Evolutionary conservation across 1,140 invertebrate species (phyloP).

Genomic region (Brachionus asplanchnoidis): DNA sequence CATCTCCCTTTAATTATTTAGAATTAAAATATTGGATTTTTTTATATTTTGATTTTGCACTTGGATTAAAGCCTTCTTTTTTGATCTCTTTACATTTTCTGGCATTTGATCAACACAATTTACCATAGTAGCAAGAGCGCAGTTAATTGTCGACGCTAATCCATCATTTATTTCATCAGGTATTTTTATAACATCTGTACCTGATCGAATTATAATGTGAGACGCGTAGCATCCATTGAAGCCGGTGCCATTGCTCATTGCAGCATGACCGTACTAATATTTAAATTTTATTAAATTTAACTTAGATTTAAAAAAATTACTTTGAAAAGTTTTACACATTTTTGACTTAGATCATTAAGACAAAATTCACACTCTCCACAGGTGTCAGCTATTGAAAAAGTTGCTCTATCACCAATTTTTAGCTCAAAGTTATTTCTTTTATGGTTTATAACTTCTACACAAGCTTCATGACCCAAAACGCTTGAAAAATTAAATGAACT

Average conservation of each 20-base stretch:
- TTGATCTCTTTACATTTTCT: neutral
- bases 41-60: neutral
- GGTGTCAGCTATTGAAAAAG: constrained; percentile 29
- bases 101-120: constrained; percentile 21
- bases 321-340: constrained; percentile 34
- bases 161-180: constrained; percentile 31
- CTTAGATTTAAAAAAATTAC: neutral
- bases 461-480: constrained; percentile 40
- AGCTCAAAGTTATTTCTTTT: constrained; percentile 16
- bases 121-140: constrained; percentile 33
- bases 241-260: neutral
- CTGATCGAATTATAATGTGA: constrained; percentile 12
- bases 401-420: neutral
- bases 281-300: neutral
- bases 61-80: constrained; percentile 8
- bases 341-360: constrained; percentile 23
- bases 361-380: constrained; percentile 30
- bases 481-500: neutral
- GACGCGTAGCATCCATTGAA: constrained; percentile 38
- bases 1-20: neutral
- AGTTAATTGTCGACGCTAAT: constrained; percentile 20
- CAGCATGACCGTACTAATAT: constrained; percentile 33
- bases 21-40: neutral
- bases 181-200: constrained; percentile 3
- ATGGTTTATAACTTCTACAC: neutral